Evolutionary conservation across 1,140 invertebrate species (phyloP).

Genomic region (Drosophila rhopaloa): DNA sequence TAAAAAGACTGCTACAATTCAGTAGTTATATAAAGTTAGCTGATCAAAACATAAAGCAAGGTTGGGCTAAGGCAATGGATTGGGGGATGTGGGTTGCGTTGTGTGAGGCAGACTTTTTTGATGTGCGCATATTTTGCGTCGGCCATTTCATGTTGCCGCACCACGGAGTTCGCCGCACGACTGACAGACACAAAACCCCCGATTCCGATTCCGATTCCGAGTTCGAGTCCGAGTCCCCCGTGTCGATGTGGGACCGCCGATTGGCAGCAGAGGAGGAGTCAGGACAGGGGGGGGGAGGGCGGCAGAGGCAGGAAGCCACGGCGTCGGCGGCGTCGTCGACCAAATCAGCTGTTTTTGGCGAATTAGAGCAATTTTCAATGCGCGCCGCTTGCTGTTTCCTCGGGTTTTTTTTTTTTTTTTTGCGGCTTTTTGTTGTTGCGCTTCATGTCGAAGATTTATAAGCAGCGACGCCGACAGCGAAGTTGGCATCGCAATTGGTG

Average conservation of each 20-base stretch:
- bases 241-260: constrained; percentile 54
- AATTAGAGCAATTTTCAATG: constrained; percentile 82
- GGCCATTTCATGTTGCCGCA: constrained; percentile 75
- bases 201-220: constrained; percentile 34
- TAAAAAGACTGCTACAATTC: no score
- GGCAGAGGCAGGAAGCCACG: constrained; percentile 51
- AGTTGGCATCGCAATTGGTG: constrained; percentile 78
- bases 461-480: constrained; percentile 62
- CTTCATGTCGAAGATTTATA: constrained; percentile 76
- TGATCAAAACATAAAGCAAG: not conserved
- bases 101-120: constrained; percentile 33
- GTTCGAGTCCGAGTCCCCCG: constrained; percentile 42
- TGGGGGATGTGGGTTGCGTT: not conserved
- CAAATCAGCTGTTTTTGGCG: constrained; percentile 81
- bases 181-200: constrained; percentile 54
- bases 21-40: no score
- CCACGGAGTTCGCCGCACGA: constrained; percentile 75
- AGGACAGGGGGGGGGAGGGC: constrained; percentile 1
- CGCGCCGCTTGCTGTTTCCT: constrained; percentile 46
- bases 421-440: constrained; percentile 19
- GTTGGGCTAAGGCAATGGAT: constrained; percentile 2
- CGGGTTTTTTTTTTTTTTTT: constrained; percentile 20
- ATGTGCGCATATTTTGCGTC: constrained; percentile 76
- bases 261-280: constrained; percentile 32
- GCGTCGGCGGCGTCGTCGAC: constrained; percentile 36